Percentiles rank a stretch among this genome's conserved stretches.
These are phyloP conservation scores for Excalfactoria chinensis DNA, from an alignment of 2,113 vertebrate species.

Conservation along the genomic window DNA sequence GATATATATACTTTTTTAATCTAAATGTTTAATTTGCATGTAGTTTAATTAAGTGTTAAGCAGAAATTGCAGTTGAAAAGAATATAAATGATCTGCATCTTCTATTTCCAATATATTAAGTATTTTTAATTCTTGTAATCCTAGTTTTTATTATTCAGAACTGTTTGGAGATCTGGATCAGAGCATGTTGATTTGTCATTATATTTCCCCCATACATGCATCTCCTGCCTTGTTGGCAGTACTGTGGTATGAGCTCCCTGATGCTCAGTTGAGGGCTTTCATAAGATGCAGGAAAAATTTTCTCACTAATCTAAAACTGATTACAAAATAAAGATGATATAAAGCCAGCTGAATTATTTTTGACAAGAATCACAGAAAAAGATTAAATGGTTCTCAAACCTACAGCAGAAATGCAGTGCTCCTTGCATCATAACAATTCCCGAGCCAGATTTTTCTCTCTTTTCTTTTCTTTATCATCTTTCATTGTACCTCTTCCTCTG, in stretches of 20 bases:
- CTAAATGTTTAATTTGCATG: not conserved
- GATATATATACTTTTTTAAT: not conserved
- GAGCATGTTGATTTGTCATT: not conserved
- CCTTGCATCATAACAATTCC: not conserved
- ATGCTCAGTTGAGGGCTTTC: not conserved
- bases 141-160: not conserved
- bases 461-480: too few relatives aligned
- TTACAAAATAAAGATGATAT: conserved; percentile 37
- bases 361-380: not conserved
- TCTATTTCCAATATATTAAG: not conserved
- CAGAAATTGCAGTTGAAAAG: not conserved
- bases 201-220: not conserved
- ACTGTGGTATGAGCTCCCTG: not conserved
- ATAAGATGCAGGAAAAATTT: not conserved
- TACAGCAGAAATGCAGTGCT: not conserved
- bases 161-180: not conserved
- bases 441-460: not conserved
- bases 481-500: not conserved
- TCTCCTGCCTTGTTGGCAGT: not conserved
- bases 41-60: not conserved
- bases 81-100: fast-evolving
- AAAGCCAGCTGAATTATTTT: not conserved
- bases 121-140: not conserved
- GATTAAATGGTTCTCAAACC: not conserved
- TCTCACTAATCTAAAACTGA: not conserved